Evolutionary conservation across 2,797 vertebrate species (phyloP), one percentile per base, ranked within the genome.

Genomic region (Sardinella longiceps): DNA sequence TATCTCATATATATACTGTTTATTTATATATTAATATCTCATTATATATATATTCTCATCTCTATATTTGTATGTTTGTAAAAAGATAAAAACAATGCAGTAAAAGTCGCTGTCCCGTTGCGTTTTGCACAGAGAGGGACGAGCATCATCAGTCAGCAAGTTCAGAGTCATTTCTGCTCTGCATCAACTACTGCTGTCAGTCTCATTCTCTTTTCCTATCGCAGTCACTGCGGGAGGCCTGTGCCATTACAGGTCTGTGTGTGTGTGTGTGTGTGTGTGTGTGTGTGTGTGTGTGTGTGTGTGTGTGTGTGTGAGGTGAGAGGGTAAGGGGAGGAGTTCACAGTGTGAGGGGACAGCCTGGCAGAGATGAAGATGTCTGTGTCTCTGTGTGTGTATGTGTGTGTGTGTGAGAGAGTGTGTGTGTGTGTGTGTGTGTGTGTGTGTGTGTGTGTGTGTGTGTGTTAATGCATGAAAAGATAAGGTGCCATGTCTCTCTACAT

Each of bases 121-220:
- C 12, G 10, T 5, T 30, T 85, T 28, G 14, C 80, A 48, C 23
- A 74, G 81, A 85, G 53, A 63, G 88, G 88, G 89, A 85, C 43
- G 82, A 89, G 87, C 88, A 85, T 86, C 85, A 82, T 87, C 89
- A 70, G 80, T 88, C 87, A 80, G 87, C 12, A 2, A 12, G 14
- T 30, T 33, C 1, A 14, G 10, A 30, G 14, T 85, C 92, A 91
- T 93, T 94, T 90, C 84, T 84, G 89, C 90, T 86, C 88, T 88
- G 45, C 91, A 86, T 87, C 90, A 90, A 83, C 48, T 90, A 91
- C 91, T 91, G 90, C 92, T 92, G 90, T 85, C 86, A 86, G 88
- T 50, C 83, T 86, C 90, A 82, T 90, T 84, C 83, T 86, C 50
- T 25, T 86, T 63, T 82, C 87, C 88, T 33, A 14, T 37, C 28